These are phyloP conservation scores for Sternarchorhynchus goeldii DNA, from an alignment of 2,797 vertebrate genomes.

Conservation along the genomic window DNA sequence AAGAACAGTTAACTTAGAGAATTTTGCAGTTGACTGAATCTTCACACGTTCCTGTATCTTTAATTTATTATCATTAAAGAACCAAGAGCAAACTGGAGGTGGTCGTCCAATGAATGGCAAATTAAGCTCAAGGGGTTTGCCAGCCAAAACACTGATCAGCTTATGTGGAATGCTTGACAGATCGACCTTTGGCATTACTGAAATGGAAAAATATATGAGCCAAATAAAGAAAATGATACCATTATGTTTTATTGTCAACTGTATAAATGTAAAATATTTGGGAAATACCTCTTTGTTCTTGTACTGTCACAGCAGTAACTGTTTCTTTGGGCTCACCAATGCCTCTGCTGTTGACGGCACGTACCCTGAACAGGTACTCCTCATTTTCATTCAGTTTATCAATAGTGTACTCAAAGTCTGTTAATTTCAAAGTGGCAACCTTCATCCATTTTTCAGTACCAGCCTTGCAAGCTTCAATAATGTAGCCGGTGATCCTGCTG, in stretches of 20 bases:
- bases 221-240: constrained; percentile 32
- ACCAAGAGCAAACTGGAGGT: constrained; percentile 91
- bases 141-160: constrained; percentile 86
- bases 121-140: constrained; percentile 88
- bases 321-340: constrained; percentile 90
- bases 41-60: constrained; percentile 89
- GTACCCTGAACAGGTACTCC: constrained; percentile 93
- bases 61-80: constrained; percentile 84
- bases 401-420: constrained; percentile 87
- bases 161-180: constrained; percentile 91
- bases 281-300: constrained; percentile 90
- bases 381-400: constrained; percentile 94
- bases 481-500: constrained; percentile 89
- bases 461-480: constrained; percentile 93
- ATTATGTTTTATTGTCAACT: constrained; percentile 7
- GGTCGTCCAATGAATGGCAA: constrained; percentile 91
- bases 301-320: constrained; percentile 87
- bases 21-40: constrained; percentile 85
- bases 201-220: constrained; percentile 29
- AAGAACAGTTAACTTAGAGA: constrained; percentile 84
- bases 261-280: constrained; percentile 2
- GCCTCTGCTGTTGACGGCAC: constrained; percentile 92
- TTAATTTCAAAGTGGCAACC: constrained; percentile 89
- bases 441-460: constrained; percentile 98
- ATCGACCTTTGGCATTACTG: constrained; percentile 92